These are phyloP conservation scores for Benthosema pterotum DNA, from an alignment of 2,797 vertebrate species.

Conservation along the genomic window DNA sequence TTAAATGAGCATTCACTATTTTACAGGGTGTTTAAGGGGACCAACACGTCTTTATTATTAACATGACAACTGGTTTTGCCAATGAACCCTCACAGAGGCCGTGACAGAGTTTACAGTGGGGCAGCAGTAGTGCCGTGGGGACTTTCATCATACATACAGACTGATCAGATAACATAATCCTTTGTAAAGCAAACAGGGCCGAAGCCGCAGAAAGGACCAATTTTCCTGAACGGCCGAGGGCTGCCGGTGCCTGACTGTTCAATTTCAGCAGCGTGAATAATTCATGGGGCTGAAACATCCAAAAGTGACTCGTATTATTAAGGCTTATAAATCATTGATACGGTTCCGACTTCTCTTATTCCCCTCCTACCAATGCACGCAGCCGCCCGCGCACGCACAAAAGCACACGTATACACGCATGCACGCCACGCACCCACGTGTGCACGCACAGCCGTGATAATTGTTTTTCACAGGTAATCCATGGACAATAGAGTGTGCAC, in stretches of 20 bases:
- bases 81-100: no score
- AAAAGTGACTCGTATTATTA: conserved; percentile 76
- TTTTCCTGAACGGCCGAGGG: conserved; percentile 46
- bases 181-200: conserved; percentile 55
- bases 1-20: no score
- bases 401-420: conserved; percentile 17
- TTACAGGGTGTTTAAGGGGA: no score
- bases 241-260: conserved; percentile 68
- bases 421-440: background rate
- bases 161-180: no score
- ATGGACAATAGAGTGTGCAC: background rate
- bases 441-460: background rate
- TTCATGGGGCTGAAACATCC: conserved; percentile 72
- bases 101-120: no score
- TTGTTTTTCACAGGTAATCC: no score
- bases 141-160: no score
- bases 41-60: no score
- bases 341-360: conserved; percentile 26
- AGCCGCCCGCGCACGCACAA: conserved; percentile 16
- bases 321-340: conserved; percentile 74
- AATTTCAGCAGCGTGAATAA: conserved; percentile 77
- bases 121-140: no score
- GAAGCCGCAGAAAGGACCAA: conserved; percentile 28
- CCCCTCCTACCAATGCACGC: conserved; percentile 37
- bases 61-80: no score